Conservation (phyloP, 1,140 invertebrate species). For the Temnothorax curvispinosus region DNA sequence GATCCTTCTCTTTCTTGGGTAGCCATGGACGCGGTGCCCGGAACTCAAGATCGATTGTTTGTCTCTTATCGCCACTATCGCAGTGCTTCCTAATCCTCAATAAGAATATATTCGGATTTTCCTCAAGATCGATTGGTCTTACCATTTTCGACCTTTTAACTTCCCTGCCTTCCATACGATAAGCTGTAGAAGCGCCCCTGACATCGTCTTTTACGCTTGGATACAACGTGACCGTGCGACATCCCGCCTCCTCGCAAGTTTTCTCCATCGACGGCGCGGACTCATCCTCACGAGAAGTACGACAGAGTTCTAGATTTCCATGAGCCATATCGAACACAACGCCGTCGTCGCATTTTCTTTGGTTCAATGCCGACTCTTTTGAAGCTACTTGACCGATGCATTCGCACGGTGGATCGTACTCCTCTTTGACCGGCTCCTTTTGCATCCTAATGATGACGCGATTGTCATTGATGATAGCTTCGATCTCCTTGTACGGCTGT, state of each 20-base stretch:
- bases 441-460: slow-evolving; percentile 79
- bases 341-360: slow-evolving; percentile 30
- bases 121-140: slow-evolving; percentile 63
- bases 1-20: slow-evolving; percentile 8
- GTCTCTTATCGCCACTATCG: slow-evolving; percentile 65
- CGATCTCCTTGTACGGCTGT: slow-evolving; percentile 81
- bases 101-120: slow-evolving; percentile 83
- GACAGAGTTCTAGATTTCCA: slow-evolving; percentile 25
- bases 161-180: background rate
- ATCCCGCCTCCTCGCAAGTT: background rate
- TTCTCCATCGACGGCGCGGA: background rate
- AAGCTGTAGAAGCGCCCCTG: background rate
- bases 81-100: slow-evolving; percentile 77
- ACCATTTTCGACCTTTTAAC: background rate
- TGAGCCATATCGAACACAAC: slow-evolving; percentile 59
- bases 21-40: slow-evolving; percentile 80
- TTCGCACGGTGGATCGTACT: slow-evolving; percentile 78
- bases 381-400: slow-evolving; percentile 58
- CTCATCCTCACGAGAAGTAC: background rate
- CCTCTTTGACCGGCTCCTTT: slow-evolving; percentile 57
- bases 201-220: slow-evolving; percentile 31
- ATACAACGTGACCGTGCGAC: slow-evolving; percentile 72
- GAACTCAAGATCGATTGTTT: slow-evolving; percentile 80
- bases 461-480: slow-evolving; percentile 81
- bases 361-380: background rate